Percentiles rank a stretch among this genome's conserved stretches.
Conservation (phyloP, 2,113 vertebrate species). For the Pampusana beccarii region DNA sequence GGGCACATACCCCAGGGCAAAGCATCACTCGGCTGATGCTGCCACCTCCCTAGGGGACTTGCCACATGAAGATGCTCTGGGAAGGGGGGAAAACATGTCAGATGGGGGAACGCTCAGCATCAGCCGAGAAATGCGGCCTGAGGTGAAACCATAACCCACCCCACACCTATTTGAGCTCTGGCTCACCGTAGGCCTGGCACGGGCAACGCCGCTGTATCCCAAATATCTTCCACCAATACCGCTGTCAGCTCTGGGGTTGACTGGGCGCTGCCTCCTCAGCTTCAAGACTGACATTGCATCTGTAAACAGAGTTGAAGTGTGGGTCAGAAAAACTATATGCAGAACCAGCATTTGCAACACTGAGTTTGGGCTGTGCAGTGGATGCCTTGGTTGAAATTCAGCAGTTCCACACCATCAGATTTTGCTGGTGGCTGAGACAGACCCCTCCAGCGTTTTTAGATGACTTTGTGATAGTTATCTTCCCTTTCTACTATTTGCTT, state of each 20-base stretch:
- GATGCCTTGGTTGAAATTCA: neutral
- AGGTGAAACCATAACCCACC: neutral
- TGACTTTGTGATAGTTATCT: conserved; percentile 40
- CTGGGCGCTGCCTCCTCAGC: neutral
- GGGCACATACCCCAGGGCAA: neutral
- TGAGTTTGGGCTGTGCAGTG: neutral
- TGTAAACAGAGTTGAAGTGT: neutral
- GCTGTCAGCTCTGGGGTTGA: neutral
- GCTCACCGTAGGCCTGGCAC: neutral
- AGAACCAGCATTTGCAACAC: neutral
- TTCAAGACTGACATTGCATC: neutral
- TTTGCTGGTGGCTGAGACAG: neutral
- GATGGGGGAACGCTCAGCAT: neutral
- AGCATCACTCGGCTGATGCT: neutral
- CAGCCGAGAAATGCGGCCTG: neutral
- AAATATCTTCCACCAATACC: neutral
- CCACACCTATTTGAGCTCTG: rapidly evolving
- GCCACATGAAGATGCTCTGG: too few relatives aligned
- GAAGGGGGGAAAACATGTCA: neutral
- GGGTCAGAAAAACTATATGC: neutral
- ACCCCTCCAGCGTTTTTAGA: neutral
- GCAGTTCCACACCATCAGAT: neutral
- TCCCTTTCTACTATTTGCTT: conserved; percentile 43
- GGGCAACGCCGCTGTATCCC: rapidly evolving
- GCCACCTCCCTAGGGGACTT: neutral